phyloP scores from a whole-genome alignment of 2,888 invertebrate genomes.

The Drosophila parthenogenetica region DNA sequence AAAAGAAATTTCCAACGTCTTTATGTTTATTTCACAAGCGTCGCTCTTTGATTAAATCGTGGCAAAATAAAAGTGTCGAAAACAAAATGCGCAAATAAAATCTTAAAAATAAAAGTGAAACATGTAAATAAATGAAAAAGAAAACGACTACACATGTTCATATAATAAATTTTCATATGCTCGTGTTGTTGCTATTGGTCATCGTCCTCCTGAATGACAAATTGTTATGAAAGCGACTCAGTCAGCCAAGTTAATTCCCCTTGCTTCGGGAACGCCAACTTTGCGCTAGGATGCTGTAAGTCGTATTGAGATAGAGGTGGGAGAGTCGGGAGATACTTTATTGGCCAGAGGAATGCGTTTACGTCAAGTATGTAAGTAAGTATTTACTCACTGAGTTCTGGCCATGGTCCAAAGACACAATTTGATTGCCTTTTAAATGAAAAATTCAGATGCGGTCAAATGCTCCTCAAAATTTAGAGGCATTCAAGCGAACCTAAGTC shows the following conservation, averaged over 20 bases:
- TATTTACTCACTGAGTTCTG: conserved; percentile 6
- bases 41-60: conserved; percentile 59
- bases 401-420: conserved; percentile 4
- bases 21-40: conserved; percentile 59
- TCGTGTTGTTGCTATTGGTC: conserved; percentile 46
- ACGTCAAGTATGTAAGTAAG: conserved; percentile 12
- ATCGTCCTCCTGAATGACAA: conserved; percentile 55
- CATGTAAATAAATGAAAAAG: conserved; percentile 17
- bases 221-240: conserved; percentile 61
- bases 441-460: conserved; percentile 40
- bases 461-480: conserved; percentile 34
- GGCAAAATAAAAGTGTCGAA: conserved; percentile 58
- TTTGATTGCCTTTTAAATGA: conserved; percentile 36
- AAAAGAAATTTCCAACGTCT: conserved; percentile 64
- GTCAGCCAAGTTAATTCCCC: conserved; percentile 7
- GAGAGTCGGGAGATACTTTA: conserved; percentile 6
- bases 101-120: conserved; percentile 6
- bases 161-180: conserved; percentile 59
- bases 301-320: background rate
- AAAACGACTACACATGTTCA: conserved; percentile 21
- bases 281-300: conserved; percentile 1
- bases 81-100: conserved; percentile 4
- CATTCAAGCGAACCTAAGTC: conserved; percentile 20
- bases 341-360: conserved; percentile 37
- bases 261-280: background rate